Percentiles rank a stretch among this genome's conserved stretches.
phyloP scores from a whole-genome alignment of 2,113 vertebrate species.

The Blennius ocellaris region DNA sequence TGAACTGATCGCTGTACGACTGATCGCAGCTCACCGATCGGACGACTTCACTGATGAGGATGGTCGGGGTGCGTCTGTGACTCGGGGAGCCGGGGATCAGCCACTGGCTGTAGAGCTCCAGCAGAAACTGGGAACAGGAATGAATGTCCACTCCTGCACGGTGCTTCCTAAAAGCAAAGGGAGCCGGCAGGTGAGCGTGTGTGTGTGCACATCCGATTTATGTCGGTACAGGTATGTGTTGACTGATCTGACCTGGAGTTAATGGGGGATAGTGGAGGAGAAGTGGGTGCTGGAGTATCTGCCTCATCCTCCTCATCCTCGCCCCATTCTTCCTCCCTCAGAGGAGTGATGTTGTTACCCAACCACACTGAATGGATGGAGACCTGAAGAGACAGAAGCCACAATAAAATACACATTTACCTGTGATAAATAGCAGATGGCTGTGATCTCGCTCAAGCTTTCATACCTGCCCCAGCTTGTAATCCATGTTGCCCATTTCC shows the following conservation, averaged over 20 bases:
- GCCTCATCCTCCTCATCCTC: slow-evolving; percentile 97
- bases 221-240: too few relatives aligned
- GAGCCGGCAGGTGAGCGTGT: not conserved
- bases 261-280: slow-evolving; percentile 91
- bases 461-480: slow-evolving; percentile 93
- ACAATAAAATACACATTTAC: not conserved
- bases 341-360: slow-evolving; percentile 94
- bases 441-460: not conserved
- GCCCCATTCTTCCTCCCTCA: slow-evolving; percentile 96
- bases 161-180: slow-evolving; percentile 88
- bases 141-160: slow-evolving; percentile 98
- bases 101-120: slow-evolving; percentile 99
- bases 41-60: slow-evolving; percentile 95
- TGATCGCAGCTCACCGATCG: slow-evolving; percentile 87
- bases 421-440: not conserved
- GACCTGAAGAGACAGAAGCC: slow-evolving; percentile 81
- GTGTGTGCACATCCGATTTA: too few relatives aligned
- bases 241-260: slow-evolving; percentile 89
- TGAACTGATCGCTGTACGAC: too few relatives aligned
- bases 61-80: slow-evolving; percentile 90
- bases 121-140: slow-evolving; percentile 97
- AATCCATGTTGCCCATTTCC: slow-evolving; percentile 95
- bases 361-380: slow-evolving; percentile 98
- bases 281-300: slow-evolving; percentile 85
- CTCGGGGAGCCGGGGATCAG: slow-evolving; percentile 89